Base-by-base conservation (phyloP, 2,888 invertebrate genomes). In the Acleris literana region DNA sequence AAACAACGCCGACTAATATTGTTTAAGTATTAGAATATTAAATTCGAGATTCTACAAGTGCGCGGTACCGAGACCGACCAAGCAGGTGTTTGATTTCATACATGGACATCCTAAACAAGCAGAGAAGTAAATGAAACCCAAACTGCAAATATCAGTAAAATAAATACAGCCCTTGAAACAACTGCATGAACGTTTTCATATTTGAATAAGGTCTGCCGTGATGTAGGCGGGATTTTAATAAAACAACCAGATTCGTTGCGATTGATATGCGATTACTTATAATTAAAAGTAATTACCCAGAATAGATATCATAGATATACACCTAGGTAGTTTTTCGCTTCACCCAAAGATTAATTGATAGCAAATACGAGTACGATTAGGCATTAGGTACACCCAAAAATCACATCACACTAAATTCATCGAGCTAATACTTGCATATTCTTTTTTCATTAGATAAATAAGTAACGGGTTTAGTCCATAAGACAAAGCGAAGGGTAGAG, bases 51-150 rank as follows among this genome's bases (percentile, higher is more conserved):
- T 55, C 39, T n/a, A 46, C 57, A 29, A 25, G 57, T 57, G 57
- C 17, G 13, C 18, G n/a, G 43, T 11, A 55, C 59, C 39, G 25
- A 25, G 25, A 25, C 6, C 25, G 6, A 22, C 48, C 39, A 33
- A 17, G 48, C 48, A 48, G 59, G 54, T 51, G 33, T 56, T 57
- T 56, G 46, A 56, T 46, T 18, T 57, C 66, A 53, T 56, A 79
- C 80, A 76, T 77, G 72, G 64, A 53, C 69, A 70, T 71, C 85
- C 85, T 84, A 83, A 85, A 79, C 84, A 85, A 85, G 80, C 87
- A 84, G 70, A 81, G 75, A 73, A 65, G 72, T 73, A 80, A 83
- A 84, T 83, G 76, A 81, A 85, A 85, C 81, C 74, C 71, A 82
- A 85, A 85, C 79, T 78, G 76, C 77, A 79, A 84, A 80, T 77